These are phyloP conservation scores for Amphimedon queenslandica DNA, from an alignment of 37 sponge, comb jelly and placozoan genomes.

Conservation along the genomic window DNA sequence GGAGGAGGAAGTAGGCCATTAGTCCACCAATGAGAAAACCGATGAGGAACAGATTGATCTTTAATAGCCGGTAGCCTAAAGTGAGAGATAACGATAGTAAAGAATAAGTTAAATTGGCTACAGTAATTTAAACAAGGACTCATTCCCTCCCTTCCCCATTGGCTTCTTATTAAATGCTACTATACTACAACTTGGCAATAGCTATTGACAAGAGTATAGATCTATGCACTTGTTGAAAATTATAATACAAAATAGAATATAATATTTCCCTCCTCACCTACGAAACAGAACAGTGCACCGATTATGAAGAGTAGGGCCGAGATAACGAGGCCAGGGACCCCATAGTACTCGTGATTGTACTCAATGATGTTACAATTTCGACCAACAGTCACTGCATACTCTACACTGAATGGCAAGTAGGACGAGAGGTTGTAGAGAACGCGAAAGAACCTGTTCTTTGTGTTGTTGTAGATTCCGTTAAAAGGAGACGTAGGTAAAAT, in stretches of 20 bases:
- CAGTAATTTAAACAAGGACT: too few species aligned
- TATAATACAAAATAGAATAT: background rate
- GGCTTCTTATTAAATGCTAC: too few species aligned
- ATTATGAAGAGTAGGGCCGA: conserved; percentile 17
- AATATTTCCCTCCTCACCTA: conserved; percentile 34
- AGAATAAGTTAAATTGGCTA: too few species aligned
- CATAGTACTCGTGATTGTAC: conserved; percentile 30
- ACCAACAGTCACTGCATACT: conserved; percentile 17
- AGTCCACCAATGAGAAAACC: conserved; percentile 40
- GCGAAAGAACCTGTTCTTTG: conserved; percentile 1
- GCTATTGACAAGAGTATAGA: too few species aligned
- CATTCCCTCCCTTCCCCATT: too few species aligned
- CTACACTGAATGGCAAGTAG: conserved; percentile 27
- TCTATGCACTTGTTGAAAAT: too few species aligned
- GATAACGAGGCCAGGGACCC: conserved; percentile 18
- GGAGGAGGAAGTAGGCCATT: conserved; percentile 17
- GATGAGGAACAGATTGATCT: conserved; percentile 43
- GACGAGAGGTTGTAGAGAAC: conserved; percentile 25
- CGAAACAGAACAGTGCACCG: conserved; percentile 29
- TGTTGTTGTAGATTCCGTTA: too few species aligned
- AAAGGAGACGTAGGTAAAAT: too few species aligned
- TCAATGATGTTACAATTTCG: conserved; percentile 30
- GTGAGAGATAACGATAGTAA: too few species aligned
- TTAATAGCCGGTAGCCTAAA: conserved; percentile 43
- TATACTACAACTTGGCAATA: too few species aligned